These are phyloP conservation scores for Drosophila malerkotliana DNA, from an alignment of 1,140 invertebrate genomes.

Conservation along the genomic window DNA sequence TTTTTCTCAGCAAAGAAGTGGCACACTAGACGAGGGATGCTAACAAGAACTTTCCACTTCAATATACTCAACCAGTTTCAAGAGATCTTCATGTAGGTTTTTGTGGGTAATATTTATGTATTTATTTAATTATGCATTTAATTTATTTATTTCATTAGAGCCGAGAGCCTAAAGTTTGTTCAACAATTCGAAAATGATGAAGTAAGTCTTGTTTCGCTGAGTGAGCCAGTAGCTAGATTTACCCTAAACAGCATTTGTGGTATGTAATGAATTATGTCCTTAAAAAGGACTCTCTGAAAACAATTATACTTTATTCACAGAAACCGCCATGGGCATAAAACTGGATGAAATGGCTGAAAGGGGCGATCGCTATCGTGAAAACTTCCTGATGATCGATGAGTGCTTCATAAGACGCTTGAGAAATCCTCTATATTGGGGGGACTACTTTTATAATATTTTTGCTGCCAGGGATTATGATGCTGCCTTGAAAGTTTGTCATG, in stretches of 20 bases:
- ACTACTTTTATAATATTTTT: constrained; percentile 54
- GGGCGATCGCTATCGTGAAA: constrained; percentile 69
- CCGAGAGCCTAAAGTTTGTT: constrained; percentile 83
- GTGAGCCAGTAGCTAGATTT: constrained; percentile 85
- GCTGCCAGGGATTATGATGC: constrained; percentile 40
- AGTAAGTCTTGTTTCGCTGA: constrained; percentile 44
- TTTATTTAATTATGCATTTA: constrained; percentile 86
- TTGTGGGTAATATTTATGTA: background rate
- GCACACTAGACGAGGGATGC: constrained; percentile 90
- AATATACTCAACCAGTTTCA: constrained; percentile 86
- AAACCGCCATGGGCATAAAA: constrained; percentile 92
- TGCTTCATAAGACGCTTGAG: constrained; percentile 54
- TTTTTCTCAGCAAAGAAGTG: constrained; percentile 90
- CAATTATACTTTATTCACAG: constrained; percentile 78
- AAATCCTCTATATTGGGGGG: constrained; percentile 58
- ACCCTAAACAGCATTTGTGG: constrained; percentile 93
- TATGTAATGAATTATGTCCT: constrained; percentile 33
- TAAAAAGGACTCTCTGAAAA: background rate
- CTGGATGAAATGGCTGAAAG: constrained; percentile 65
- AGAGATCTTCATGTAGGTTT: background rate
- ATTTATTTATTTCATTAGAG: constrained; percentile 84
- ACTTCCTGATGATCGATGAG: constrained; percentile 62
- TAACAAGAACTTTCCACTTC: constrained; percentile 96
- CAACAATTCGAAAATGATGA: constrained; percentile 26
- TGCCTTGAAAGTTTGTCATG: constrained; percentile 51